Evolutionary conservation across 2,888 invertebrate species (phyloP), one percentile per base, ranked within the genome.

Genomic region (Rhabditoides inermis): DNA sequence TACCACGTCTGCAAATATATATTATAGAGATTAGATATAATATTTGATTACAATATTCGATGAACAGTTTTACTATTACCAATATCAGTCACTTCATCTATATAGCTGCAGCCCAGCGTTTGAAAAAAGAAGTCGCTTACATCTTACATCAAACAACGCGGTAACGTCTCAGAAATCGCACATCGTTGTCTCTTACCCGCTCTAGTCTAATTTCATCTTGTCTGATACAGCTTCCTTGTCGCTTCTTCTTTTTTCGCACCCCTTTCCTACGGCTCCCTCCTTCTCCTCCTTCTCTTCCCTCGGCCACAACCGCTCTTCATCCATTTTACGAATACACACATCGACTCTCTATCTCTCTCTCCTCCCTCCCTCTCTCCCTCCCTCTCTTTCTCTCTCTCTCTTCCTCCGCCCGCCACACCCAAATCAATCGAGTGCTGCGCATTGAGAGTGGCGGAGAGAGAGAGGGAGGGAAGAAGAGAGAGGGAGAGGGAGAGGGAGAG

Each of bases 1-100:
- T 74, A 74, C 74, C 74, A 74, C 45, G 61, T 57, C 74, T 74
- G 55, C 45, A 73, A 61, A 10, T 25, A 49, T 27, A 10, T 18
- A 48, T n/a, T n/a, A n/a, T n/a, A n/a, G n/a, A n/a, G n/a, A n/a
- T n/a, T n/a, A n/a, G n/a, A n/a, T n/a, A n/a, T n/a, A n/a, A n/a
- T n/a, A n/a, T n/a, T n/a, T n/a, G n/a, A n/a, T n/a, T n/a, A n/a
- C n/a, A n/a, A n/a, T n/a, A n/a, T n/a, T n/a, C n/a, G n/a, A n/a
- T n/a, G n/a, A n/a, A n/a, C n/a, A n/a, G n/a, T n/a, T n/a, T n/a
- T n/a, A n/a, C n/a, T n/a, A n/a, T n/a, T n/a, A n/a, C n/a, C n/a
- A n/a, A n/a, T n/a, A n/a, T n/a, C n/a, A n/a, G n/a, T n/a, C n/a
- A n/a, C n/a, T n/a, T n/a, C n/a, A n/a, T n/a, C n/a, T n/a, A n/a